Base-by-base conservation (phyloP, 2,888 invertebrate species). In the Watsonalla cultraria region DNA sequence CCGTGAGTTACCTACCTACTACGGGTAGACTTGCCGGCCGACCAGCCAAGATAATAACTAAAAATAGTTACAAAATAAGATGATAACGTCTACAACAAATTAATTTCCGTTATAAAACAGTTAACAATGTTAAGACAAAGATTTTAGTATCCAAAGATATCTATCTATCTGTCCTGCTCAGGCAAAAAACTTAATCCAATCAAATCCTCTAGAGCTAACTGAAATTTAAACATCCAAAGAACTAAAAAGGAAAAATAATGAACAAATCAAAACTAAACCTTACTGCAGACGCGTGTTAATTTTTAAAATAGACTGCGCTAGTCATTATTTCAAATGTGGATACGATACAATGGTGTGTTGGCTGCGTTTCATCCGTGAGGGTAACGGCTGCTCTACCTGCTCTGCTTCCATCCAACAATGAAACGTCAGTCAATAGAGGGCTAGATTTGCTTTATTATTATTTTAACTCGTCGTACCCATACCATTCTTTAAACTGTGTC, bases 341-440 rank as follows among this genome's bases (percentile, higher is more conserved):
- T 11, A 42, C 42, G 24, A 2, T 64, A 78, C 74, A 83, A 78
- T 76, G 70, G 75, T 72, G 67, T 80, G 80, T 78, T 80, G 81
- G 82, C 76, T 68, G 66, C 78, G 74, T 74, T 77, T 62, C 69
- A 70, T 73, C 72, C 68, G 54, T 64, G 73, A 77, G 78, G 80
- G 83, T 78, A 78, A 80, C 86, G 83, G 81, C 83, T 82, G 67
- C 64, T 67, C 86, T 88, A 89, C 89, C 90, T 89, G 89, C 86
- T 79, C 68, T 64, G 24, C 72, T 42, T 37, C 35, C 49, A 15
- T 15, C 37, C 15, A 68, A 86, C 84, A 85, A 83, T 82, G 81
- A 76, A 73, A 76, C 76, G 71, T 75, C 72, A 79, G 79, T 83
- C 81, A 82, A 83, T 80, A 82, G 76, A 78, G 76, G 76, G 73